Percentiles rank a stretch among this genome's conserved stretches.
Evolutionary conservation across 2,888 invertebrate species (phyloP).

Genomic region (Acanthosoma haemorrhoidale): DNA sequence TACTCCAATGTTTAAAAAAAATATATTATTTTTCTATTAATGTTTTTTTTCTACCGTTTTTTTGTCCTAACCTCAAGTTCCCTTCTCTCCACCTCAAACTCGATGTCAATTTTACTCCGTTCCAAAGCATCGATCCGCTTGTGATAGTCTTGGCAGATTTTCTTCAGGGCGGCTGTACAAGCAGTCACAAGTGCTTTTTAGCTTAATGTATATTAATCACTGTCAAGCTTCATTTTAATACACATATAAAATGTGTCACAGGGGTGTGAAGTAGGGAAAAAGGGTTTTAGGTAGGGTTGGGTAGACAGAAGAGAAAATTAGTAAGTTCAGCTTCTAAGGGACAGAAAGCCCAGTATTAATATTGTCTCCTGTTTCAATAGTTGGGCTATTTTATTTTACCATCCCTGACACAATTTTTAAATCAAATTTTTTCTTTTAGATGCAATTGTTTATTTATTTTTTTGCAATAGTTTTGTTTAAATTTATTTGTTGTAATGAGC

Average conservation of each 20-base stretch:
- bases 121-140: constrained; percentile 75
- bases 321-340: not conserved
- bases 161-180: constrained; percentile 58
- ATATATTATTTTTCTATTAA: not conserved
- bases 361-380: not conserved
- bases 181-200: constrained; percentile 45
- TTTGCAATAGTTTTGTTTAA: no score
- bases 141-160: constrained; percentile 72
- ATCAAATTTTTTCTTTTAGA: not conserved
- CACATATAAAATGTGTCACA: not conserved
- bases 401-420: not conserved
- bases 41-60: not conserved
- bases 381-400: not conserved
- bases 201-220: constrained; percentile 33
- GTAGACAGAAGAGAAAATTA: constrained; percentile 4
- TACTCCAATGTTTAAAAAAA: not conserved
- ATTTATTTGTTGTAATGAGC: no score
- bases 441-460: not conserved
- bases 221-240: constrained; percentile 28
- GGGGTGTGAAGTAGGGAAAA: not conserved
- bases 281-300: not conserved
- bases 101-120: constrained; percentile 95
- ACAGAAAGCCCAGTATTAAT: not conserved
- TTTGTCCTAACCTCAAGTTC: constrained; percentile 73
- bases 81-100: constrained; percentile 92